A percentile compares a stretch with the other conserved stretches of the same genome.
These are phyloP conservation scores for Embidobia sp. DNA, from an alignment of 2,888 invertebrate species.

Conservation along the genomic window DNA sequence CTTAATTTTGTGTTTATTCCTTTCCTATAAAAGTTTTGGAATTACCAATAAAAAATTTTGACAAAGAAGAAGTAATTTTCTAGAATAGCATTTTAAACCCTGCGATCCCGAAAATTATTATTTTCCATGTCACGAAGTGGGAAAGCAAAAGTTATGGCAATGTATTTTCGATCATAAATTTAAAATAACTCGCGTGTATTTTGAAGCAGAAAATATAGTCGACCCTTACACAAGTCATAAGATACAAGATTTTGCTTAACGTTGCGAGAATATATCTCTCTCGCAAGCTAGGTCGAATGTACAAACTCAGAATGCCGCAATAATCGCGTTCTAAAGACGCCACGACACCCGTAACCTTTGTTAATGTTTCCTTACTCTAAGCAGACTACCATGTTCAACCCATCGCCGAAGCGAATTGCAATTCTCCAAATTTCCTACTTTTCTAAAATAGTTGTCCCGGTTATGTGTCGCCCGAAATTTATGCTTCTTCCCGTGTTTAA, in stretches of 20 bases:
- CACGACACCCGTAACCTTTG: slow-evolving; percentile 46
- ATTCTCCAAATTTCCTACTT: slow-evolving; percentile 20
- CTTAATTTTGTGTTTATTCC: too few relatives aligned
- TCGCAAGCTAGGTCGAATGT: slow-evolving; percentile 32
- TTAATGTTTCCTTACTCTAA: slow-evolving; percentile 51
- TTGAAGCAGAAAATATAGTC: slow-evolving; percentile 32
- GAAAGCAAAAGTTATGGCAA: slow-evolving; percentile 18
- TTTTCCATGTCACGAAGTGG: neutral
- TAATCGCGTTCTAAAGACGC: slow-evolving; percentile 44
- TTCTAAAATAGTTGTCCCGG: slow-evolving; percentile 18
- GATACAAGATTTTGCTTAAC: slow-evolving; percentile 47
- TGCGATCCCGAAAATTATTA: neutral
- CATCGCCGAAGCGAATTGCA: slow-evolving; percentile 4
- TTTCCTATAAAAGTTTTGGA: too few relatives aligned
- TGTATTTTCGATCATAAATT: slow-evolving; percentile 26
- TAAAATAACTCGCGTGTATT: slow-evolving; percentile 4
- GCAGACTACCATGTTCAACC: slow-evolving; percentile 28
- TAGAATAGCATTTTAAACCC: neutral
- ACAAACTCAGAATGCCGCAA: slow-evolving; percentile 48
- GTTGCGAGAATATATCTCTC: slow-evolving; percentile 36
- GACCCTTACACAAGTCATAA: slow-evolving; percentile 32
- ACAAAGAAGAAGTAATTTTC: too few relatives aligned
- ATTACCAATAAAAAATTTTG: too few relatives aligned
- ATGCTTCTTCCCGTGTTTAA: slow-evolving; percentile 1
- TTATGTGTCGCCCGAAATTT: slow-evolving; percentile 2